These are phyloP conservation scores for Podargus strigoides DNA, from an alignment of 2,797 vertebrate genomes.

Conservation along the genomic window DNA sequence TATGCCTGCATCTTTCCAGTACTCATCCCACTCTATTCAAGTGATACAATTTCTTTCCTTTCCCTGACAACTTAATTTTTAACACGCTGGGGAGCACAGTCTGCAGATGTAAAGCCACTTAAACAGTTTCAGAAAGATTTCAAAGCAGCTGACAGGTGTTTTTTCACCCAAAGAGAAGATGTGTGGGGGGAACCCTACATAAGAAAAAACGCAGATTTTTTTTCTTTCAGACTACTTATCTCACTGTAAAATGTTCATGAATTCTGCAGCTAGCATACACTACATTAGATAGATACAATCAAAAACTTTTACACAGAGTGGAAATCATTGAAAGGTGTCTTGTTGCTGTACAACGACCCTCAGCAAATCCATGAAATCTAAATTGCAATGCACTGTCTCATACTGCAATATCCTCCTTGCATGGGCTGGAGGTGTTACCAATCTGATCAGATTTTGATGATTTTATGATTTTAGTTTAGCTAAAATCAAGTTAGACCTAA, in stretches of 20 bases:
- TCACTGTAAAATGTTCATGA: conserved; percentile 43
- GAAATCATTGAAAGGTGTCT: conserved; percentile 28
- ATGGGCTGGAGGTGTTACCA: neutral
- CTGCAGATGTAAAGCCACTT: conserved; percentile 37
- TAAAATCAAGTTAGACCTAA: too few species aligned
- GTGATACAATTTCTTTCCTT: conserved; percentile 21
- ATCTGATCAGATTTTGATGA: too few species aligned
- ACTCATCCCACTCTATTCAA: neutral
- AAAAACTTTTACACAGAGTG: conserved; percentile 16
- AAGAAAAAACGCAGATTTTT: neutral
- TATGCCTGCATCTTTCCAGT: neutral
- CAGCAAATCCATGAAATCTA: conserved; percentile 10
- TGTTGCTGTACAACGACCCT: neutral
- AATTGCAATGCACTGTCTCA: neutral
- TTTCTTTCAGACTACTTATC: neutral
- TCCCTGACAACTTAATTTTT: conserved; percentile 55
- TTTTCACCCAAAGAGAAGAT: neutral
- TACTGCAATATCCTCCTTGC: neutral
- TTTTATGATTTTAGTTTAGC: too few species aligned
- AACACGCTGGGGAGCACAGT: neutral
- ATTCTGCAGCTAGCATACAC: neutral
- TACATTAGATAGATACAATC: neutral
- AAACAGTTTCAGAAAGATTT: conserved; percentile 41
- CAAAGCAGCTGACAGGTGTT: conserved; percentile 18
- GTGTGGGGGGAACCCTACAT: neutral